phyloP scores from a whole-genome alignment of 2,113 vertebrate species.

The Catharus bicknelli region DNA sequence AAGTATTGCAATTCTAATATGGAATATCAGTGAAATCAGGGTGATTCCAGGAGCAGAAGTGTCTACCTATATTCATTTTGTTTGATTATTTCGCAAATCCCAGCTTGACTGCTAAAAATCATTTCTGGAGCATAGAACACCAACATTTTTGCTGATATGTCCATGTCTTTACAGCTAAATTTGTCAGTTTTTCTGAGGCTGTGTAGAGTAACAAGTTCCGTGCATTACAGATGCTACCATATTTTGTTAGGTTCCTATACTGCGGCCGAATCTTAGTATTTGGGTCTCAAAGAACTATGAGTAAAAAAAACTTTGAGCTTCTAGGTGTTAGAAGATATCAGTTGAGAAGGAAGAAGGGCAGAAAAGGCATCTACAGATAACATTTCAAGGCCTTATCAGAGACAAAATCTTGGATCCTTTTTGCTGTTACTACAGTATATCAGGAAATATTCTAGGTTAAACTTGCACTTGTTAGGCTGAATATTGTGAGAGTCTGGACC shows the following conservation, averaged over 20 bases:
- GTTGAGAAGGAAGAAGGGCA: neutral
- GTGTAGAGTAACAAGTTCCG: neutral
- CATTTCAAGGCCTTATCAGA: neutral
- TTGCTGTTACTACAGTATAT: neutral
- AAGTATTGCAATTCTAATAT: neutral
- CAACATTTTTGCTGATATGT: neutral
- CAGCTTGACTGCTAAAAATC: neutral
- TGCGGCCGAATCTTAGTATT: neutral
- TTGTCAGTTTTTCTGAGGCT: neutral
- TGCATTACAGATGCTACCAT: neutral
- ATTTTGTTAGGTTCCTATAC: neutral
- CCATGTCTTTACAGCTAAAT: accelerated
- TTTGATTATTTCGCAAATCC: neutral
- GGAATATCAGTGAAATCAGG: neutral
- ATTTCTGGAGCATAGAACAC: accelerated
- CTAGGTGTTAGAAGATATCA: neutral
- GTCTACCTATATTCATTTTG: neutral
- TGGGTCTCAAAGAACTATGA: neutral
- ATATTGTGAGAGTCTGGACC: neutral
- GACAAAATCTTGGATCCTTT: neutral
- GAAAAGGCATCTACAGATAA: neutral
- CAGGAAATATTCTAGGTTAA: neutral
- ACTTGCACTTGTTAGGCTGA: neutral
- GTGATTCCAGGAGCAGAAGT: neutral
- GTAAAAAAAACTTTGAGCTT: neutral